These are phyloP conservation scores for Chloropsis hardwickii DNA, from an alignment of 2,113 vertebrate genomes.

Conservation along the genomic window DNA sequence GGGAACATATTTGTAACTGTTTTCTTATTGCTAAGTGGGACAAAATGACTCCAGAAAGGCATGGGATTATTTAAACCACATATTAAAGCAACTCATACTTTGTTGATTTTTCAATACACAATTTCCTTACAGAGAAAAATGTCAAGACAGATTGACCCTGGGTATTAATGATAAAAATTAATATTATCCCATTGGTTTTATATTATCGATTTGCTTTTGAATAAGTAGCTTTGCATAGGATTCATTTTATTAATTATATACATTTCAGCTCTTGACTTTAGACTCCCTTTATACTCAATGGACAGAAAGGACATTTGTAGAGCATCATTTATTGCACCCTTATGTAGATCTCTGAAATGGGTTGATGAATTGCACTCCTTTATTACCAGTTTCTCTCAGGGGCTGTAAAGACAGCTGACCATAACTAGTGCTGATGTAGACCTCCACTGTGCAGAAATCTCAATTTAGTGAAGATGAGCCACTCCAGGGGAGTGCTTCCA, in stretches of 20 bases:
- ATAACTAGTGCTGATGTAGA: not conserved
- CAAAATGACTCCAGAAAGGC: slow-evolving; percentile 2
- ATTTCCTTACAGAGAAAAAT: not conserved
- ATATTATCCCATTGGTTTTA: not conserved
- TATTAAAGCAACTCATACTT: not conserved
- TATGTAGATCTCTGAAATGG: not conserved
- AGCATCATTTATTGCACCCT: not conserved
- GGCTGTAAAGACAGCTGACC: not conserved
- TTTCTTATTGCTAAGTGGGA: not conserved
- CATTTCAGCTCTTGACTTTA: not conserved
- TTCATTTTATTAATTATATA: not conserved
- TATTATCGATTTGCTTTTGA: not conserved
- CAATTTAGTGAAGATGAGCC: not conserved
- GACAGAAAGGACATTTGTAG: not conserved
- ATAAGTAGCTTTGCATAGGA: not conserved
- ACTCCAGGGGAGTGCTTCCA: not conserved
- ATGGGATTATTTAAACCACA: not conserved
- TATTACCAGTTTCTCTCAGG: not conserved
- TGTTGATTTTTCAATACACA: not conserved
- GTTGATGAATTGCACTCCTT: not conserved
- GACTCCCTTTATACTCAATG: not conserved
- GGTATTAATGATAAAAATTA: not conserved
- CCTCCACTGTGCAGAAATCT: not conserved
- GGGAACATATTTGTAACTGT: slow-evolving; percentile 31
- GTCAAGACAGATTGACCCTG: not conserved